These are phyloP conservation scores for Hippopotamus amphibius DNA, from an alignment of 2,113 vertebrate species.

Conservation along the genomic window DNA sequence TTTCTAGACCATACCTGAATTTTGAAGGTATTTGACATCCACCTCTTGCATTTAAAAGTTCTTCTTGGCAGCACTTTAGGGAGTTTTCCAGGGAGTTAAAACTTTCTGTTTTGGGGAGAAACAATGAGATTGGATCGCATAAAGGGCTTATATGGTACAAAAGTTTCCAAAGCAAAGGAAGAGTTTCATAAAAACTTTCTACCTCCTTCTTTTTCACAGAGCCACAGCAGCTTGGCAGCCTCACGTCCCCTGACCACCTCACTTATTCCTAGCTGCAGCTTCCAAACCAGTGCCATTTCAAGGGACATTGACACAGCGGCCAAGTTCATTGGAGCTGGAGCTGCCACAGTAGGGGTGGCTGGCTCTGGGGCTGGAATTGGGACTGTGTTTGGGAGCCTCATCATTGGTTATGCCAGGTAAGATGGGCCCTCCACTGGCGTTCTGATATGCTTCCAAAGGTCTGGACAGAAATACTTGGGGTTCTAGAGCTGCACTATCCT, in stretches of 20 bases:
- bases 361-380: conserved; percentile 90
- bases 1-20: conserved; percentile 34
- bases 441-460: background rate
- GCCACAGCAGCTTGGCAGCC: conserved; percentile 43
- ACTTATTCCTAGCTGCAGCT: conserved; percentile 64
- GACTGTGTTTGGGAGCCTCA: conserved; percentile 90
- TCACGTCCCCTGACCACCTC: conserved; percentile 54
- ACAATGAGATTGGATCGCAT: background rate
- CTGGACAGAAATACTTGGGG: background rate
- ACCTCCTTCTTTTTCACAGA: conserved; percentile 56
- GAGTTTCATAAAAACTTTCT: background rate
- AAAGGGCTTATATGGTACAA: background rate
- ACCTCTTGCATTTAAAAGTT: conserved; percentile 20
- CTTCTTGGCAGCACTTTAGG: background rate
- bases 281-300: conserved; percentile 83
- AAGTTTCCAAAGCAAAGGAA: conserved; percentile 10
- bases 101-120: background rate
- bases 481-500: background rate
- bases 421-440: background rate
- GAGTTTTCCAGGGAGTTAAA: background rate
- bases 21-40: background rate
- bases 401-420: conserved; percentile 90
- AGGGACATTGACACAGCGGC: conserved; percentile 89
- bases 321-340: conserved; percentile 89
- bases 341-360: conserved; percentile 89